Conservation (phyloP, 2,797 vertebrate genomes). For the Micromesistius poutassou region DNA sequence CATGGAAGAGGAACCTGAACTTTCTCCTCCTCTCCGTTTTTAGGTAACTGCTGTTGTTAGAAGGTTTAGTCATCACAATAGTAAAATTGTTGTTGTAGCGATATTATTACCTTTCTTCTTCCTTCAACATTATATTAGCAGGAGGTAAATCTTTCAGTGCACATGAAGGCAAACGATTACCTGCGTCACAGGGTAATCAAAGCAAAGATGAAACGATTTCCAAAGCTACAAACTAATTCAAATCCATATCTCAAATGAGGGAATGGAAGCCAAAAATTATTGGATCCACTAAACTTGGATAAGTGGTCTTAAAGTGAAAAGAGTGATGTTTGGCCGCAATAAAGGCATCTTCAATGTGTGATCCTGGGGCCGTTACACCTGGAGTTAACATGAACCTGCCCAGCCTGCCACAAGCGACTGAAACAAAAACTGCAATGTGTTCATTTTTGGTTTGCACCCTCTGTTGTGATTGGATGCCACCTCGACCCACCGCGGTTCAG, state of each 20-base stretch:
- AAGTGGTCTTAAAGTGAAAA: background rate
- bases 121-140: background rate
- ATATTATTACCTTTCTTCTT: background rate
- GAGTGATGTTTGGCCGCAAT: background rate
- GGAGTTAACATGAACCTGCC: background rate
- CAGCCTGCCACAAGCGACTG: background rate
- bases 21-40: background rate
- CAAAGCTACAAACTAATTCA: background rate
- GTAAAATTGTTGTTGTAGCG: background rate
- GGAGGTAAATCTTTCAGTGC: background rate
- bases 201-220: background rate
- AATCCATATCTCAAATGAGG: background rate
- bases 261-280: background rate
- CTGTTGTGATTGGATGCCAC: background rate
- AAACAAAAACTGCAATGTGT: background rate
- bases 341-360: background rate
- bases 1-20: background rate
- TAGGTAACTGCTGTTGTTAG: background rate
- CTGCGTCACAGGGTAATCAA: background rate
- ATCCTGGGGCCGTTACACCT: background rate
- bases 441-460: background rate
- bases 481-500: no score
- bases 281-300: no score
- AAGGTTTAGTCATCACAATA: background rate
- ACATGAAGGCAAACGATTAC: background rate